Evolutionary conservation across 2,113 vertebrate genomes (phyloP), one percentile per base, ranked within the genome.

Genomic region (Gadus chalcogrammus): DNA sequence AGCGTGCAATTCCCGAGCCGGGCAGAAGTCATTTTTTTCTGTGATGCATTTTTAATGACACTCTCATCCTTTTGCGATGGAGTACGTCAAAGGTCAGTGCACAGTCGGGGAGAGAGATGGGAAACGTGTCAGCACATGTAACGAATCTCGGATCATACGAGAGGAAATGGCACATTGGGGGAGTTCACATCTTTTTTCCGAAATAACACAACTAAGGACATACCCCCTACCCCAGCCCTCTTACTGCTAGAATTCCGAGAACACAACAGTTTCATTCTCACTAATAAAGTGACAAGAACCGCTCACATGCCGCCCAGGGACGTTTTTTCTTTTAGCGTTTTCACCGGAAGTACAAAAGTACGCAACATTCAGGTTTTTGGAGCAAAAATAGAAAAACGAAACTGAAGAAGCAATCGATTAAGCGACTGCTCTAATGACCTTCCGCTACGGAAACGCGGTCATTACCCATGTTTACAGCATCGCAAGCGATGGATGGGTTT

Each of bases 61-160:
- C 24, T 64, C n/a, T 55, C 53, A 65, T 22, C 70, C 74, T 83
- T 79, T 64, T 18, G 66, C 52, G 9, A 2, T 20, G 67, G 68
- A 73, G 13, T 4, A 18, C 24, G 13, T 15, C 59, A 22, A 61
- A 61, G 18, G 20, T 18, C 31, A 31, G 31, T 6, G 5, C 31
- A 6, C 31, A 31, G 31, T 31, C 31, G 31, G 31, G 7, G 0
- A 28, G 28, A 42, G 71, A 68, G 28, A 64, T 64, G 61, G 81
- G 82, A 89, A 85, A 75, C 31, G 71, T 65, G 70, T 87, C 85
- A 84, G 85, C 87, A 84, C 18, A 76, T 81, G 16, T 82, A 48
- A 20, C 31, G 4, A 60, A 31, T 42, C 65, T 64, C 69, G 5
- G 22, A 69, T 24, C 4, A 1, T 59, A 52, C 67, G 42, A 78